Conservation (phyloP, 1,140 invertebrate genomes). For the Centruroides vittatus region DNA sequence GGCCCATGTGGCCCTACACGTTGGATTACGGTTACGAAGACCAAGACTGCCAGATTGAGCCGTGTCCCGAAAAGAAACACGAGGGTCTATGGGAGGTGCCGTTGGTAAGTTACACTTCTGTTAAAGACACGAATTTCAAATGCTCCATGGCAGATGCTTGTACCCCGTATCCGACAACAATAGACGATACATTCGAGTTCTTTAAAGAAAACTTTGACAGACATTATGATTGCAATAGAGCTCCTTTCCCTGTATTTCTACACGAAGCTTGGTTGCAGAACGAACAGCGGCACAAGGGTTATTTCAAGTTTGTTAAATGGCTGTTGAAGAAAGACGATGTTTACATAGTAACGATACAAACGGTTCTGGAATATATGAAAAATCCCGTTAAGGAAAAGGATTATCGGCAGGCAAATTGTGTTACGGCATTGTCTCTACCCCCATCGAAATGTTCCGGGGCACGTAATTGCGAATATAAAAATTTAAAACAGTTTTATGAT, state of each 20-base stretch:
- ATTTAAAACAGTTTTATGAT: slow-evolving; percentile 5
- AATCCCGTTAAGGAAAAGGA: slow-evolving; percentile 23
- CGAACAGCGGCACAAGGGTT: slow-evolving; percentile 43
- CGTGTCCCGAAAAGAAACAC: slow-evolving; percentile 16
- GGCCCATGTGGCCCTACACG: slow-evolving; percentile 19
- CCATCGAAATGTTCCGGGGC: neutral
- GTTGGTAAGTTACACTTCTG: slow-evolving; percentile 12
- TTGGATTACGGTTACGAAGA: slow-evolving; percentile 44
- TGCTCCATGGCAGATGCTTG: slow-evolving; percentile 36
- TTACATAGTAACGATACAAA: slow-evolving; percentile 27
- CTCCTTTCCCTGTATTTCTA: slow-evolving; percentile 28
- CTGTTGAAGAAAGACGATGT: slow-evolving; percentile 28
- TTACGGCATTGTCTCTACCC: neutral
- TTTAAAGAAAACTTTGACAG: slow-evolving; percentile 28
- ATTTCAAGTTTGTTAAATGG: slow-evolving; percentile 25
- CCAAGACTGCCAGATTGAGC: slow-evolving; percentile 33
- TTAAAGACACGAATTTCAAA: slow-evolving; percentile 6
- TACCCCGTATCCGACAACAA: slow-evolving; percentile 20
- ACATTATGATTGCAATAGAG: slow-evolving; percentile 28
- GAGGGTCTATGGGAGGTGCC: slow-evolving; percentile 21
- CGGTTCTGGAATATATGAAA: slow-evolving; percentile 30
- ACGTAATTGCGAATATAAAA: slow-evolving; percentile 7
- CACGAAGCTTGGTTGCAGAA: slow-evolving; percentile 28
- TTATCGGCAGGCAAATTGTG: neutral
- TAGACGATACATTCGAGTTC: slow-evolving; percentile 27